Evolutionary conservation across 2,888 invertebrate genomes (phyloP), one percentile per base, ranked within the genome.

Genomic region (Cheilosia vernalis): DNA sequence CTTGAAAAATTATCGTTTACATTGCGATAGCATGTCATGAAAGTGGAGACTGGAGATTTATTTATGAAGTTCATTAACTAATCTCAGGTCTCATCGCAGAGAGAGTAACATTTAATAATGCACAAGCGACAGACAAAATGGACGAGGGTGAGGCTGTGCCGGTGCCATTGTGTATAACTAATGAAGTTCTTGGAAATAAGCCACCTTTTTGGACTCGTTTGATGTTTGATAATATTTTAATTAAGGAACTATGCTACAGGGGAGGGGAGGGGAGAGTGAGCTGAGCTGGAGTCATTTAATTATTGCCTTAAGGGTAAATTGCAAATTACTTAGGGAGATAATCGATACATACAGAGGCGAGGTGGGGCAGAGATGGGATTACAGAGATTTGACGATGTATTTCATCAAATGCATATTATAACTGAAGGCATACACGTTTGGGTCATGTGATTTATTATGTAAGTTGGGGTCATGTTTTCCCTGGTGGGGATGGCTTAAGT

Each of bases 161-260:
- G 5, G 21, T 51, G 51, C 4, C 10, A 13, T 10, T 19, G 9
- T 42, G 42, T 44, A 42, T 72, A 40, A 40, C 47, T 61, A 51
- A 60, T 66, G 61, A 58, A 63, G 63, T 79, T 58, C 79, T 74
- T 69, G 53, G 63, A 78, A 82, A 73, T 69, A 63, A 64, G 47
- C 61, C 63, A 60, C 58, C 64, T 74, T 78, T 72, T 63, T 84
- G 73, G 19, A 51, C 69, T 64, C 67, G 69, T 79, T 73, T 73
- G 79, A 84, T 84, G 73, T 64, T 74, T 69, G 83, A 84, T 84
- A 84, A 79, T 79, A 69, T 74, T 84, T 84, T 84, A 84, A 84
- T 84, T 84, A 84, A 69, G 79, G 44, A 69, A 64, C 69, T 44
- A 64, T 64, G 69, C 51, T 70, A 55, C 17, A 47, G 17, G 5